Conservation (phyloP, 2,113 vertebrate species). For the Salvelinus alpinus region DNA sequence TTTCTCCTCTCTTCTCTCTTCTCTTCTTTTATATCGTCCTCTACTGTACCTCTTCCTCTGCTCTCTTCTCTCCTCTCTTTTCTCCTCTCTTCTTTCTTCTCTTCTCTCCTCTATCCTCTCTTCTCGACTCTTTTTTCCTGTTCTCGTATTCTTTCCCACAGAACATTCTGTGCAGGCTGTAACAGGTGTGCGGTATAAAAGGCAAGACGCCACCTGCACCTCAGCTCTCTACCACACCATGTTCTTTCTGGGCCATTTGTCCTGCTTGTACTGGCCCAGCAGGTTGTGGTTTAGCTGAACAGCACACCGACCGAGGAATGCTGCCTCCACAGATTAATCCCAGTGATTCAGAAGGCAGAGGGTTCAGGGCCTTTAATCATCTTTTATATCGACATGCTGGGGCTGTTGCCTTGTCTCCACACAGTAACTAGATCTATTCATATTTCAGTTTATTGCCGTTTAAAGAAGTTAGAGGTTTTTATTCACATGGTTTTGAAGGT, state of each 20-base stretch:
- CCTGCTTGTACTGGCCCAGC: background rate
- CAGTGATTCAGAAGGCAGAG: conserved; percentile 7
- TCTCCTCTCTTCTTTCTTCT: too few species aligned
- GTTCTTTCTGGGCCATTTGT: conserved; percentile 2
- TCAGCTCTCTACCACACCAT: background rate
- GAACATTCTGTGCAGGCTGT: conserved; percentile 19
- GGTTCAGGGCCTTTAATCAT: conserved; percentile 8
- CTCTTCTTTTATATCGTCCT: too few species aligned
- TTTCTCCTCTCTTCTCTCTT: too few species aligned
- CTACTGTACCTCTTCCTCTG: too few species aligned
- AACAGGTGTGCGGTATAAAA: conserved; percentile 17
- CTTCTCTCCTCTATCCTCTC: too few species aligned
- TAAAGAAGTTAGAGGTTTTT: background rate
- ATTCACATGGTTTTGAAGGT: too few species aligned
- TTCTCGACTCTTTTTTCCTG: background rate
- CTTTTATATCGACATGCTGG: conserved; percentile 7
- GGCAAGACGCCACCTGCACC: background rate
- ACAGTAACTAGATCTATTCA: too few species aligned
- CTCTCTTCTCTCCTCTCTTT: too few species aligned
- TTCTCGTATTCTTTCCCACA: background rate
- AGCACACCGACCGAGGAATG: background rate
- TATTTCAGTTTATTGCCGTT: background rate
- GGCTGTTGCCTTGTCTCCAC: background rate
- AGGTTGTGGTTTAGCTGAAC: background rate
- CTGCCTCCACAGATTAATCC: conserved; percentile 4